Evolutionary conservation across 2,797 vertebrate genomes (phyloP), one percentile per base, ranked within the genome.

Genomic region (Champsocephalus gunnari): DNA sequence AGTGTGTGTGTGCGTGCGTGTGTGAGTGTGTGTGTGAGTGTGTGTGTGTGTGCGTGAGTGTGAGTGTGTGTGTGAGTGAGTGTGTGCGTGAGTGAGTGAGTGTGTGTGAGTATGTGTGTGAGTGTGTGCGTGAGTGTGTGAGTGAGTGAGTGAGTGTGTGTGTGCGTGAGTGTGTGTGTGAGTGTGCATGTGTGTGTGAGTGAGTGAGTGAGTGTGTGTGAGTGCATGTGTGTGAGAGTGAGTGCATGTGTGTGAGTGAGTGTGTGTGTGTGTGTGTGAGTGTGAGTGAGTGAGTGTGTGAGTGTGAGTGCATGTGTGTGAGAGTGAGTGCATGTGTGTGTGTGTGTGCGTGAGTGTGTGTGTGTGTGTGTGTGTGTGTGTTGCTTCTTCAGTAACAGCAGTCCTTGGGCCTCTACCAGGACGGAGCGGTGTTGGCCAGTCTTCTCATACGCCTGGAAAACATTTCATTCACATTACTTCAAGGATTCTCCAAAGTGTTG

Each of bases 341-440:
- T 62, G 51, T 17, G 43, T 47, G 58, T 45, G 59, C 17, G 41
- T 64, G 14, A 47, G 44, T 55, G 10, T 64, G 49, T 57, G 55
- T 58, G 48, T 45, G 38, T 24, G 14, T 12, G 34, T 58, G 19
- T 68, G 21, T 68, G 34, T 38, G 8, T 2, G 34, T 38, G 6
- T 66, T 60, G 51, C 55, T 71, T 51, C 34, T 65, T 70, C 4
- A 3, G 56, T 60, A 77, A 60, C 67, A 70, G 71, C 3, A 61
- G 59, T 68, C 73, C 61, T 75, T 63, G 48, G 38, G 13, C 54
- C 28, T 38, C 87, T 96, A 99, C 98, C 98, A 99, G 85, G 98
- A 97, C 0, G 93, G 93, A 63, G 92, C 93, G 0, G 93, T 94
- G 89, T 94, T 94, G 87, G 93, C 93, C 84, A 94, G 83, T 67